Conservation (phyloP, 2,797 vertebrate genomes). For the Craterocephalus amniculus region DNA sequence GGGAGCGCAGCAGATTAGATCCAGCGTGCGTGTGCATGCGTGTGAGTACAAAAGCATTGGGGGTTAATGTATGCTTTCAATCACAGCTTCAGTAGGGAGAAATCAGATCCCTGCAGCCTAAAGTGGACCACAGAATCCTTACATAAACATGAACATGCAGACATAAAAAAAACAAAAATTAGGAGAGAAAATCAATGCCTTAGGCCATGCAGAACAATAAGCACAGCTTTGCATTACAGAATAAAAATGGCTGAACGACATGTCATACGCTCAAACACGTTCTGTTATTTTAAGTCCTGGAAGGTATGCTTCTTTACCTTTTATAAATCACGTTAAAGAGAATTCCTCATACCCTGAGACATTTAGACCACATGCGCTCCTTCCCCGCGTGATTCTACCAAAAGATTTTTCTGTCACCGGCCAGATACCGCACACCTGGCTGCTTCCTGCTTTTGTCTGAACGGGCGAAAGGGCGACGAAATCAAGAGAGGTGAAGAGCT, state of each 20-base stretch:
- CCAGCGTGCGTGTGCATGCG: slow-evolving; percentile 27
- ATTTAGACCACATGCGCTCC: background rate
- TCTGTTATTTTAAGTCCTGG: background rate
- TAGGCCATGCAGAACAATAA: background rate
- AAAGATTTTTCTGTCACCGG: background rate
- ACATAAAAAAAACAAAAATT: slow-evolving; percentile 20
- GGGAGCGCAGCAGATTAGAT: slow-evolving; percentile 40
- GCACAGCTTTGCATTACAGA: background rate
- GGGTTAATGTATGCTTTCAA: slow-evolving; percentile 79
- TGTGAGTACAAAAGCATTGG: slow-evolving; percentile 17
- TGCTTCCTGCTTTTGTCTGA: slow-evolving; percentile 41
- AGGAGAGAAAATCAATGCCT: background rate
- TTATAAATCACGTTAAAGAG: background rate
- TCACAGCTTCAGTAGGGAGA: slow-evolving; percentile 63
- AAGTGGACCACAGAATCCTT: slow-evolving; percentile 33
- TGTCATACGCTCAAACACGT: background rate
- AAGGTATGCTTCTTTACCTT: background rate
- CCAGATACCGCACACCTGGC: slow-evolving; percentile 28
- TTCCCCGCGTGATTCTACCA: background rate
- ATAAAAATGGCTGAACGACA: background rate
- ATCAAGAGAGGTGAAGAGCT: background rate
- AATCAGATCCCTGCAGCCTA: slow-evolving; percentile 68
- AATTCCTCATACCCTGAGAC: background rate
- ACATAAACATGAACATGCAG: slow-evolving; percentile 10
- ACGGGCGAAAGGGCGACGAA: slow-evolving; percentile 12